phyloP scores from a whole-genome alignment of 2,797 vertebrate genomes.

The Silurus aristotelis region DNA sequence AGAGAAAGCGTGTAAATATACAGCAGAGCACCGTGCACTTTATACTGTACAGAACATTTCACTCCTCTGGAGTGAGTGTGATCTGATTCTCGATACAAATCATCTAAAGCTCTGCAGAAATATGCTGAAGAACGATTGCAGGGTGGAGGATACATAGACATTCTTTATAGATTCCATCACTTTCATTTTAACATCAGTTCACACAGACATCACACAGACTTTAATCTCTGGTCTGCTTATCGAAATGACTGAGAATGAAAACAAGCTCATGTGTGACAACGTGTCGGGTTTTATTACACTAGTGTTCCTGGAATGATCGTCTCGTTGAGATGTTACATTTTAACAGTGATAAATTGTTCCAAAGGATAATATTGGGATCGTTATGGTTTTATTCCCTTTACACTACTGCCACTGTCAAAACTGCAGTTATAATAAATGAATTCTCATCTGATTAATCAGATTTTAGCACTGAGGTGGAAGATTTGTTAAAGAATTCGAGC shows the following conservation, averaged over 20 bases:
- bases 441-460: background rate
- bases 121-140: background rate
- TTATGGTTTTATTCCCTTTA: background rate
- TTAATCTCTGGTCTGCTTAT: background rate
- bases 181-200: background rate
- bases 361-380: background rate
- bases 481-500: background rate
- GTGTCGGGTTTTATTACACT: background rate
- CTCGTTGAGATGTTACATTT: background rate
- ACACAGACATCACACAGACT: background rate
- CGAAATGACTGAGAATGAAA: background rate
- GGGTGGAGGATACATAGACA: background rate
- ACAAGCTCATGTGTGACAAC: background rate
- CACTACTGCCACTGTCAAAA: background rate
- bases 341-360: background rate
- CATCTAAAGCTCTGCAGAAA: background rate
- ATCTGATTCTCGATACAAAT: background rate
- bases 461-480: background rate
- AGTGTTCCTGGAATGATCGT: background rate
- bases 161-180: background rate
- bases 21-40: too few species aligned
- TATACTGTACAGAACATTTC: too few species aligned
- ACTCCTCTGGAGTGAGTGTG: background rate
- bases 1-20: too few species aligned
- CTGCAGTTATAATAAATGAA: background rate